Base-by-base conservation (phyloP, 2,888 invertebrate species). In the Drosophila atroscutellata region DNA sequence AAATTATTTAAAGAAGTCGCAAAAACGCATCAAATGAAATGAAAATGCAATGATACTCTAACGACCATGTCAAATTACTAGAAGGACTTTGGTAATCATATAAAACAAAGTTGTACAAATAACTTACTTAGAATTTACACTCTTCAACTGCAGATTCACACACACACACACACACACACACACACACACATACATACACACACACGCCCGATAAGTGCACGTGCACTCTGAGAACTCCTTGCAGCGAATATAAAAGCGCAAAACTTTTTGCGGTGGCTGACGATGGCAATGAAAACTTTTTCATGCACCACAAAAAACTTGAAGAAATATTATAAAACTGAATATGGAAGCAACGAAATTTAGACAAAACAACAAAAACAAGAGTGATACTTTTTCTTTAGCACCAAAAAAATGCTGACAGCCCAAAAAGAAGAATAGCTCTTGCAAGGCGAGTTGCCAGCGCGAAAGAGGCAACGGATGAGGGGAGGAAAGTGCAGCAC, bases 381-480 rank as follows among this genome's bases (percentile, higher is more conserved):
- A 68, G 51, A 86, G 68, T 75, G 84, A 86, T 89, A 79, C 86
- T 86, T 83, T 89, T 85, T 78, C 83, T 89, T 72, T 77, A 59
- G 42, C 57, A 47, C 54, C 75, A 51, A 74, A 72, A 77, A 77
- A 75, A 57, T 57, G 71, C 55, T 75, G 71, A 72, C 75, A 71
- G 54, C 67, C 62, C 54, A 60, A 69, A 51, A 59, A 65, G 71
- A 71, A 64, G 79, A 57, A 70, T 56, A 37, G 56, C 66, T 74
- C 39, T 28, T 45, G 56, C 39, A 20, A 39, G 15, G 45, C 20
- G 20, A 45, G 50, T 34, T 52, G 20, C 34, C 34, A 20, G 15
- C 7, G 30, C 4, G n/a, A 36, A 34, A 18, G 7, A 6, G 9
- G 20, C 9, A 18, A 15, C 15, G 34, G 3, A 36, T 26, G 62